Percentiles rank a stretch among this genome's conserved stretches.
Evolutionary conservation across 2,797 vertebrate genomes (phyloP).

Genomic region (Brotula barbata): DNA sequence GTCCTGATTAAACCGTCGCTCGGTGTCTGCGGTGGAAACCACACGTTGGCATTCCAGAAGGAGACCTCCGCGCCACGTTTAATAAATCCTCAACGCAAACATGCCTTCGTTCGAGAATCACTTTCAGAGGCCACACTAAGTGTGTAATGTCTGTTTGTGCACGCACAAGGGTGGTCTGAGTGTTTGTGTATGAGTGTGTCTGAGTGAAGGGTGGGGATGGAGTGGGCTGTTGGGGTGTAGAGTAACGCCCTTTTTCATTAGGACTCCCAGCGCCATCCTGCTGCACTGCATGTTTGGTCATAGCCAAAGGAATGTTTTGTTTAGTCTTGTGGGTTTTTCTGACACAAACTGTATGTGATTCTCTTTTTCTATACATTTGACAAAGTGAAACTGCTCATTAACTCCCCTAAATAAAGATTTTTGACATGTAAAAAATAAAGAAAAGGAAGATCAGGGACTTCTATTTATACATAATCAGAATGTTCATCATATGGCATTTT

Average conservation of each 20-base stretch:
- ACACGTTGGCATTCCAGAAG: slow-evolving; percentile 35
- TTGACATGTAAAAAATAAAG: no score
- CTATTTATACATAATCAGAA: no score
- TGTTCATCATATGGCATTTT: no score
- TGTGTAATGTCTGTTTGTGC: slow-evolving; percentile 30
- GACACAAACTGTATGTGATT: slow-evolving; percentile 12
- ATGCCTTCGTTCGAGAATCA: slow-evolving; percentile 29
- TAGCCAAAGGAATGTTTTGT: slow-evolving; percentile 54
- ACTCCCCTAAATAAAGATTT: no score
- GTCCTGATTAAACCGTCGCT: no score
- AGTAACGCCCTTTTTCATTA: slow-evolving; percentile 61
- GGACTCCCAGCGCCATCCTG: slow-evolving; percentile 62
- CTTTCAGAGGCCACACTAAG: slow-evolving; percentile 44
- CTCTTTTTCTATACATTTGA: no score
- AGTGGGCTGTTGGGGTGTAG: slow-evolving; percentile 55
- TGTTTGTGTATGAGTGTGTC: slow-evolving; percentile 31
- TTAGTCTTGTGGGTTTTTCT: slow-evolving; percentile 37
- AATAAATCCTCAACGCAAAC: slow-evolving; percentile 20
- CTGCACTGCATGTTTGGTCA: slow-evolving; percentile 41
- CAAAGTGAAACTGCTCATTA: no score
- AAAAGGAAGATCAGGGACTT: no score
- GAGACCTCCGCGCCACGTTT: slow-evolving; percentile 17
- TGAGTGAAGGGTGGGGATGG: slow-evolving; percentile 57
- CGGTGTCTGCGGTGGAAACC: slow-evolving; percentile 21
- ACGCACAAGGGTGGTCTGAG: slow-evolving; percentile 44